Conservation (phyloP, 2,888 invertebrate species). For the Trypoxylon attenuatum region DNA sequence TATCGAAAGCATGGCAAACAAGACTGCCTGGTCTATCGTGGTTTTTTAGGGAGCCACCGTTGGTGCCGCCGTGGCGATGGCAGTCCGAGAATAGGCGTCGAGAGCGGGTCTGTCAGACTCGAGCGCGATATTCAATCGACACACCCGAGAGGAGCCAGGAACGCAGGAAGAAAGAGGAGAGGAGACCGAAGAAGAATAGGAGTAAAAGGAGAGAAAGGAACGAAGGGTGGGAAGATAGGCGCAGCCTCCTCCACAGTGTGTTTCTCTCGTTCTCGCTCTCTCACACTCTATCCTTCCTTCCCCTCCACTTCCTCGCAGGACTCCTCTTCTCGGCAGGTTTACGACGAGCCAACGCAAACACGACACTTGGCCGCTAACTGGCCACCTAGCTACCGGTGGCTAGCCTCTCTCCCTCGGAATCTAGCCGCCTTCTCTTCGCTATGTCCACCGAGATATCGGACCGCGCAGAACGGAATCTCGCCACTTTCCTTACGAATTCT, state of each 20-base stretch:
- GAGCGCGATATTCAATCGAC: slow-evolving; percentile 32
- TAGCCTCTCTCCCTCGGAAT: slow-evolving; percentile 31
- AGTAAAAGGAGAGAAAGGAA: slow-evolving; percentile 5
- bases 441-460: no score
- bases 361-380: slow-evolving; percentile 69
- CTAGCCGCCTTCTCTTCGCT: slow-evolving; percentile 9
- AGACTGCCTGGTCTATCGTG: no score
- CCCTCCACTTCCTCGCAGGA: slow-evolving; percentile 43
- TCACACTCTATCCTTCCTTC: no score
- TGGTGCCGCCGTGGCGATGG: slow-evolving; percentile 1
- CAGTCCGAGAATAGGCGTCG: slow-evolving; percentile 1
- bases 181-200: slow-evolving; percentile 10
- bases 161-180: slow-evolving; percentile 7
- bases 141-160: not conserved
- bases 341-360: slow-evolving; percentile 69
- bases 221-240: slow-evolving; percentile 34
- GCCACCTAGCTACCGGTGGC: slow-evolving; percentile 69
- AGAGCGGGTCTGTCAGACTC: slow-evolving; percentile 18
- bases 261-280: no score
- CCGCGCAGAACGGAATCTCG: slow-evolving; percentile 54
- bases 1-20: no score
- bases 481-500: slow-evolving; percentile 18
- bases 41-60: not conserved
- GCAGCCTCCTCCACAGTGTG: no score
- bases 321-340: slow-evolving; percentile 63